Conservation (phyloP, 2,797 vertebrate species). For the Manis pentadactyla region DNA sequence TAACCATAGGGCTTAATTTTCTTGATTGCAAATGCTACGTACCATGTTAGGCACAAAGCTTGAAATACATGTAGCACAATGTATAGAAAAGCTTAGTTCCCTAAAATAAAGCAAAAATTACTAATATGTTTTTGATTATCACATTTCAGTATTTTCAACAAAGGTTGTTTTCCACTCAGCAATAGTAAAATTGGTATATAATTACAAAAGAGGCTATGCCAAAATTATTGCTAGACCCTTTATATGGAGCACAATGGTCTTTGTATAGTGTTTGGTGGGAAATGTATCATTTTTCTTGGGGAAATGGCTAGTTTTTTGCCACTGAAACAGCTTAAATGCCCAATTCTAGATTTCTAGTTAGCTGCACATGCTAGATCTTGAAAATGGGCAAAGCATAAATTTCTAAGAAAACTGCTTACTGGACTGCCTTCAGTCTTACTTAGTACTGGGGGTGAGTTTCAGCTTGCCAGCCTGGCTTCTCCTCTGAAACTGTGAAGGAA, state of each 20-base stretch:
- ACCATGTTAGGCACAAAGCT: slow-evolving; percentile 51
- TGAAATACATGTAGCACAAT: slow-evolving; percentile 62
- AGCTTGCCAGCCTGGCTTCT: not conserved
- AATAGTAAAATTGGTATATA: slow-evolving; percentile 83
- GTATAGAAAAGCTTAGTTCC: slow-evolving; percentile 63
- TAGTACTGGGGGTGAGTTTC: not conserved
- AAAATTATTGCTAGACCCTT: slow-evolving; percentile 81
- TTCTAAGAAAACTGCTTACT: slow-evolving; percentile 61
- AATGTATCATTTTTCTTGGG: slow-evolving; percentile 82
- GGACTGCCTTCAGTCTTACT: slow-evolving; percentile 28
- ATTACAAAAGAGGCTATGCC: slow-evolving; percentile 82
- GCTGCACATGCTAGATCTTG: slow-evolving; percentile 38
- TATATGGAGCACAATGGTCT: slow-evolving; percentile 78
- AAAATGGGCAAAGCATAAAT: slow-evolving; percentile 22
- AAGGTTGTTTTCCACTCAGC: slow-evolving; percentile 76
- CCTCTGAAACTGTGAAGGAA: not conserved
- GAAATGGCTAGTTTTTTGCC: slow-evolving; percentile 76
- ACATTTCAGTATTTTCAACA: slow-evolving; percentile 83
- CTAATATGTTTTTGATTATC: slow-evolving; percentile 76
- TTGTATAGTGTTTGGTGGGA: slow-evolving; percentile 79
- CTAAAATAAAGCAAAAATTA: slow-evolving; percentile 75
- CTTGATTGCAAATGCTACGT: slow-evolving; percentile 65
- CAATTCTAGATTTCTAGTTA: slow-evolving; percentile 60
- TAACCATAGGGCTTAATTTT: slow-evolving; percentile 51
- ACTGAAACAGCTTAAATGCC: slow-evolving; percentile 44